Evolutionary conservation across 2,888 invertebrate genomes (phyloP).

Genomic region (Fabriciana adippe): DNA sequence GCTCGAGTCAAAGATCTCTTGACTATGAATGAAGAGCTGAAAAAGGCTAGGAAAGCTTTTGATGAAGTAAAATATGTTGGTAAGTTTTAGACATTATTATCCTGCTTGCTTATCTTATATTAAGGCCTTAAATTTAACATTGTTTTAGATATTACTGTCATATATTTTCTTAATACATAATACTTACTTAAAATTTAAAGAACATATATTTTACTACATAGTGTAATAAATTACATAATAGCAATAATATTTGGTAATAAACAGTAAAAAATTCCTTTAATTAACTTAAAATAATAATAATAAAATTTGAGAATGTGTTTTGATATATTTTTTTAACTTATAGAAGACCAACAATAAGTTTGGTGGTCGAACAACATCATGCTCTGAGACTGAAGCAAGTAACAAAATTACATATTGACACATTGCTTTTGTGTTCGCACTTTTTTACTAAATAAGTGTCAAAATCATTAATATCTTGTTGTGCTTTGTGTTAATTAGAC

Average conservation of each 20-base stretch:
- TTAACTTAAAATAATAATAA: slow-evolving; percentile 14
- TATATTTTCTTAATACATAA: background rate
- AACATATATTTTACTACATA: no score
- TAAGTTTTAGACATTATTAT: slow-evolving; percentile 66
- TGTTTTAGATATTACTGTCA: slow-evolving; percentile 6
- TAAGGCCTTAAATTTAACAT: background rate
- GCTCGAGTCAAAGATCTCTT: slow-evolving; percentile 97
- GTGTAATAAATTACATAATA: no score
- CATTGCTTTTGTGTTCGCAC: slow-evolving; percentile 68
- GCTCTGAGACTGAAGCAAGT: slow-evolving; percentile 80
- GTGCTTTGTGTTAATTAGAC: slow-evolving; percentile 28
- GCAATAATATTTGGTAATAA: no score
- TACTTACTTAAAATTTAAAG: no score
- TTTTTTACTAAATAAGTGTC: slow-evolving; percentile 40
- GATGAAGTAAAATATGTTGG: slow-evolving; percentile 99
- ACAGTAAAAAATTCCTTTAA: no score
- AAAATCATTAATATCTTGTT: slow-evolving; percentile 27
- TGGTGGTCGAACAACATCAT: slow-evolving; percentile 63
- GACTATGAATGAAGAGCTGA: slow-evolving; percentile 99
- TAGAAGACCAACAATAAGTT: slow-evolving; percentile 80
- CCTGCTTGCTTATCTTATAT: background rate
- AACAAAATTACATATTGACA: slow-evolving; percentile 65
- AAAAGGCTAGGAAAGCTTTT: slow-evolving; percentile 99
- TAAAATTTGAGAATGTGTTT: slow-evolving; percentile 30
- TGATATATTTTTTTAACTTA: slow-evolving; percentile 59